A percentile compares a stretch with the other conserved stretches of the same genome.
Conservation (phyloP, 1,140 invertebrate genomes). For the Hyles vespertilio region DNA sequence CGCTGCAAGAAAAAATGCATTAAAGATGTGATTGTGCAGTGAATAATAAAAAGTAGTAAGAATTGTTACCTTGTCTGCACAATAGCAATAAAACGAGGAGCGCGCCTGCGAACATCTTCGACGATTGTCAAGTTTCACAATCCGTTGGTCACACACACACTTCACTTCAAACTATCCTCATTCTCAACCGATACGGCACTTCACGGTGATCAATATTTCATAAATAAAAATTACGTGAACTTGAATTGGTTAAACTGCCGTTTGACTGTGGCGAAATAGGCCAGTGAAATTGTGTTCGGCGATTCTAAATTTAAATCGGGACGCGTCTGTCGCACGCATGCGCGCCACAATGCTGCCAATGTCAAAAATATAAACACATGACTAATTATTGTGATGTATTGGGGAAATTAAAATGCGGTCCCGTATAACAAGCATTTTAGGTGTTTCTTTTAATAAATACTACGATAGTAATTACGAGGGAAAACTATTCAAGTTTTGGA, state of each 20-base stretch:
- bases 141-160: background rate
- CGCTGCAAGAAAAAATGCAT: too few species aligned
- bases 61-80: conserved; percentile 34
- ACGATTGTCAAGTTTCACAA: background rate
- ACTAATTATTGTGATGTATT: background rate
- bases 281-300: conserved; percentile 50
- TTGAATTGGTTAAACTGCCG: conserved; percentile 34
- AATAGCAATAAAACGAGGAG: conserved; percentile 27
- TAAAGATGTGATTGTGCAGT: background rate
- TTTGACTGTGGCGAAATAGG: conserved; percentile 57
- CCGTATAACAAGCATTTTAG: background rate
- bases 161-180: conserved; percentile 3
- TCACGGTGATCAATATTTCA: conserved; percentile 1
- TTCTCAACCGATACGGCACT: conserved; percentile 1
- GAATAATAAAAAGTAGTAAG: background rate
- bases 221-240: conserved; percentile 23
- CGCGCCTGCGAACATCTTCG: conserved; percentile 15
- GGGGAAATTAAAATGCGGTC: conserved; percentile 2
- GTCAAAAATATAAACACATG: conserved; percentile 14
- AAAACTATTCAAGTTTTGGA: too few species aligned
- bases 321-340: conserved; percentile 53
- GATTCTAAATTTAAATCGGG: conserved; percentile 65
- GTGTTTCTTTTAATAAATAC: too few species aligned
- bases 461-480: too few species aligned
- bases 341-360: conserved; percentile 33